Percentiles rank a stretch among this genome's conserved stretches.
Conservation (phyloP, 2,113 vertebrate genomes). For the Emydocephalus ijimae region DNA sequence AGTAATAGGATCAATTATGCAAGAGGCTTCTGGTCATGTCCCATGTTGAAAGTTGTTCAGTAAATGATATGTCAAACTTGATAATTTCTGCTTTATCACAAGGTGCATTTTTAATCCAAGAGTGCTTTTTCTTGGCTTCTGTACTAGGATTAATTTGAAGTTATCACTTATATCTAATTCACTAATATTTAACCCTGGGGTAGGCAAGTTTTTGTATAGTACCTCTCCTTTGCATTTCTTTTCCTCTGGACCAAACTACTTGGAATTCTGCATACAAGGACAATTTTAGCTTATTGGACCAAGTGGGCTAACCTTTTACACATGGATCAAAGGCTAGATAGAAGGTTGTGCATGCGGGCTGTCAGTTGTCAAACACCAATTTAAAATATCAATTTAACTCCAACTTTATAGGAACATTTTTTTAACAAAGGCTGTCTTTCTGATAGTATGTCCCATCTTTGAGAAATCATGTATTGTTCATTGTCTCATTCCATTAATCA, state of each 20-base stretch:
- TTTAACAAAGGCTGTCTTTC: background rate
- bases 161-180: background rate
- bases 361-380: background rate
- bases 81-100: conserved; percentile 44
- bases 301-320: background rate
- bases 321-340: background rate
- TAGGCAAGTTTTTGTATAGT: background rate
- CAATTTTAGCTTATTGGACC: background rate
- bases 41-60: conserved; percentile 52
- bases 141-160: background rate
- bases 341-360: background rate
- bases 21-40: conserved; percentile 37
- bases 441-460: conserved; percentile 17
- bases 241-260: background rate
- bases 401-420: background rate
- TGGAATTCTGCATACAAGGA: background rate
- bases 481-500: conserved; percentile 32
- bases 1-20: conserved; percentile 49
- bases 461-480: conserved; percentile 21
- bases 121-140: background rate
- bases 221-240: background rate
- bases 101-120: conserved; percentile 19
- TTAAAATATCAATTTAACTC: background rate
- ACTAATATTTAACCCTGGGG: background rate
- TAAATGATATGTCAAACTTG: conserved; percentile 56